phyloP scores from a whole-genome alignment of 2,113 vertebrate genomes.

The Rhinoderma darwinii region DNA sequence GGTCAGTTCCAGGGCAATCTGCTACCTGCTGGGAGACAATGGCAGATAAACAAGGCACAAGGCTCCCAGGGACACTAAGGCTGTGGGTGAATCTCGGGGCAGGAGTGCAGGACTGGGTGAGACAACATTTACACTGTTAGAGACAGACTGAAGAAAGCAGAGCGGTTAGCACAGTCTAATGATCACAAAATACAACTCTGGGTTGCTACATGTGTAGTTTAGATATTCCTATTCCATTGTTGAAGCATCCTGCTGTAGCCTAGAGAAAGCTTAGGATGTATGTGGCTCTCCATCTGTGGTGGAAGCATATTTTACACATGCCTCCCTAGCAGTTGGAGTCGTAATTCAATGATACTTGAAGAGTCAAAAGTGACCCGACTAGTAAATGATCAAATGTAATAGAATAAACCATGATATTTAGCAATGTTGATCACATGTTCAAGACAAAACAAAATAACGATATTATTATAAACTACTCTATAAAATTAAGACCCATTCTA shows the following conservation, averaged over 20 bases:
- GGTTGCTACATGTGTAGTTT: neutral
- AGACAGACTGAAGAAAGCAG: neutral
- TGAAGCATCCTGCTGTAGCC: neutral
- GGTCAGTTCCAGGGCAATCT: constrained; percentile 56
- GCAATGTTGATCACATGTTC: neutral
- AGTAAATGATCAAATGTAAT: neutral
- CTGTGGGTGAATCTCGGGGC: constrained; percentile 52
- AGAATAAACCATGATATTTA: neutral
- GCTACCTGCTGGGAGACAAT: constrained; percentile 55
- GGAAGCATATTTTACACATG: neutral
- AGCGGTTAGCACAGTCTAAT: neutral
- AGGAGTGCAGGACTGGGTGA: constrained; percentile 46
- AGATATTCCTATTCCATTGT: neutral
- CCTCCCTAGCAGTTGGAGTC: neutral
- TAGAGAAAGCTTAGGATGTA: neutral
- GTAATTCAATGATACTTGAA: neutral
- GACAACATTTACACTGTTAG: constrained; percentile 10
- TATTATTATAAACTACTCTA: neutral
- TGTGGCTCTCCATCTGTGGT: neutral
- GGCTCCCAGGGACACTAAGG: constrained; percentile 43
- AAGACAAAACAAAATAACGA: neutral
- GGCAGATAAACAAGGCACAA: constrained; percentile 53
- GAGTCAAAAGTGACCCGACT: neutral
- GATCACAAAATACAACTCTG: neutral
- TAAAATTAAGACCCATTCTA: neutral